Evolutionary conservation across 2,888 invertebrate genomes (phyloP), one percentile per base, ranked within the genome.

Genomic region (Oasisia sp.): DNA sequence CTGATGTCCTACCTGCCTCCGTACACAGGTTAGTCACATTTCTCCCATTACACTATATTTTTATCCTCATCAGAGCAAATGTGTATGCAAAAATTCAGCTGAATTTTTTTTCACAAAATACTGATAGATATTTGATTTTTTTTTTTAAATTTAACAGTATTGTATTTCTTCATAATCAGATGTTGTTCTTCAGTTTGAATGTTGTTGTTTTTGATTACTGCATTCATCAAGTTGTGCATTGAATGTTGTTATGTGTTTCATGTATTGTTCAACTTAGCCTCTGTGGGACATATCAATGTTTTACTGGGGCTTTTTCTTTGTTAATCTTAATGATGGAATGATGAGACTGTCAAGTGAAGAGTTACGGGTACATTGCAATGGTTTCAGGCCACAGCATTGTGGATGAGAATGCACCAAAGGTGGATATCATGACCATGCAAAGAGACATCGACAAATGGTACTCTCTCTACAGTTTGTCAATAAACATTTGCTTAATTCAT

Each of bases 1-100:
- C 92, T 96, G 91, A 95, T 96, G 95, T 95, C 95, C 91, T 96
- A 95, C 93, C 94, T 96, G 50, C 96, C 96, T 50, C 96, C 96
- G 32, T 96, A 96, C 93, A 95, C 96, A 93, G 95, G 96, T 95
- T 89, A 94, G 74, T n/a, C 27, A 7, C 27, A 74, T 14, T 74
- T 7, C 5, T 74, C 74, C 27, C 74, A 74, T 3, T n/a, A n/a
- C n/a, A n/a, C n/a, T n/a, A n/a, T 27, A 74, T 19, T 74, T 74
- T 7, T 74, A n/a, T 74, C 27, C 74, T 74, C 19, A 7, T 74
- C 19, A n/a, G 0, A 5, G 74, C 74, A 74, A 74, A 27, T 27
- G 27, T 4, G 27, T 27, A 74, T 12, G 27, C 74, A 74, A 74
- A 74, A 74, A 11, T 14, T 56, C 3, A 56, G 9, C 9, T 56